Percentiles rank a stretch among this genome's conserved stretches.
These are phyloP conservation scores for Gambusia affinis DNA, from an alignment of 2,113 vertebrate species.

Conservation along the genomic window DNA sequence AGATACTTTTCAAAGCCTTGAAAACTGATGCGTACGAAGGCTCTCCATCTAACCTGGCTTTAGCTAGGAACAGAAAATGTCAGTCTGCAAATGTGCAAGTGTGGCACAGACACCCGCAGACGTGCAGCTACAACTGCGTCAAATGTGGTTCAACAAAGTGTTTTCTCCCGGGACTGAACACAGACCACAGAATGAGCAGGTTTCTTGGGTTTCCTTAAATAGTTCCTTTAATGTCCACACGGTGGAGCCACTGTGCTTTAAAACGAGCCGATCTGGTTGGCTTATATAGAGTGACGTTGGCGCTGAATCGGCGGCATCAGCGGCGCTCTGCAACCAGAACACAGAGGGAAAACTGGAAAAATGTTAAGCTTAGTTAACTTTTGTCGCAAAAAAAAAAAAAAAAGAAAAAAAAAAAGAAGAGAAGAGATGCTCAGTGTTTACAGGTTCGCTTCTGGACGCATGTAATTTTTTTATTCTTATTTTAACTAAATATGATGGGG, in stretches of 20 bases:
- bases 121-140: too few relatives aligned
- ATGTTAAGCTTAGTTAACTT: not conserved
- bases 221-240: slow-evolving; percentile 18
- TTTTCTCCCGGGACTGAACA: too few relatives aligned
- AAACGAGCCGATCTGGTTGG: not conserved
- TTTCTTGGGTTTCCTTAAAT: not conserved
- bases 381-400: not conserved
- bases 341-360: not conserved
- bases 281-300: not conserved
- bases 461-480: not conserved
- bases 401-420: not conserved
- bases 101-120: too few relatives aligned
- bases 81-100: too few relatives aligned
- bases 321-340: slow-evolving; percentile 1
- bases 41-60: too few relatives aligned
- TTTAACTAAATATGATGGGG: not conserved
- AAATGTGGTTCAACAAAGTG: too few relatives aligned
- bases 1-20: not conserved
- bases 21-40: too few relatives aligned
- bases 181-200: too few relatives aligned
- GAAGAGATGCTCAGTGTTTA: not conserved
- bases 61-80: too few relatives aligned
- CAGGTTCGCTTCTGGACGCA: not conserved
- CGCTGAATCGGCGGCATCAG: slow-evolving; percentile 1
- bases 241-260: slow-evolving; percentile 46